phyloP scores from a whole-genome alignment of 2,888 invertebrate species.

The Drosophila peninsularis region DNA sequence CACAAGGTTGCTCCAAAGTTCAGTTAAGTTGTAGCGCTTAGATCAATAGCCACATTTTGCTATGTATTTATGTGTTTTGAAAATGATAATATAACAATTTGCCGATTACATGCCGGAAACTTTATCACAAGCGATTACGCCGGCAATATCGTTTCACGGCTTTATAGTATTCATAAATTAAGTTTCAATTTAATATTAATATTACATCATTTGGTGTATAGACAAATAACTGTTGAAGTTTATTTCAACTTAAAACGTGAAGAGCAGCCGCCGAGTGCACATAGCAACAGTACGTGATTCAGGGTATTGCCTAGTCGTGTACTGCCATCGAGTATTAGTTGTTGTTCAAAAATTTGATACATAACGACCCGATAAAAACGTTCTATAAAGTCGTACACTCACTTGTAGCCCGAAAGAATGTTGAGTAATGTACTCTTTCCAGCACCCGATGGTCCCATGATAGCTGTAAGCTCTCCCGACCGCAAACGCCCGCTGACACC shows the following conservation, averaged over 20 bases:
- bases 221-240: not conserved
- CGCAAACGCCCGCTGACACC: constrained; percentile 94
- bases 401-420: constrained; percentile 98
- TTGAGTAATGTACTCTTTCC: constrained; percentile 97
- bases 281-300: too few species aligned
- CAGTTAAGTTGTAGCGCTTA: constrained; percentile 29
- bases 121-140: constrained; percentile 25
- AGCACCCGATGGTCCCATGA: constrained; percentile 98
- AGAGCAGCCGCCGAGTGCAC: too few species aligned
- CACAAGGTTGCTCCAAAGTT: constrained; percentile 49
- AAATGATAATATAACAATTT: constrained; percentile 22
- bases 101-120: constrained; percentile 53
- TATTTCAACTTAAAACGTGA: not conserved
- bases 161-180: not conserved
- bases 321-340: not conserved
- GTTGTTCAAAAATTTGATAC: not conserved
- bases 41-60: constrained; percentile 25
- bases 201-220: not conserved
- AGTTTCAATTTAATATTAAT: not conserved
- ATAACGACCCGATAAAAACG: not conserved
- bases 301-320: not conserved
- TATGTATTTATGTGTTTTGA: not conserved
- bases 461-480: constrained; percentile 96
- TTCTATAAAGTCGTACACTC: constrained; percentile 84
- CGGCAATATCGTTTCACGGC: constrained; percentile 4